Evolutionary conservation across 1,140 invertebrate genomes (phyloP).

Genomic region (Drosophila sucinea): DNA sequence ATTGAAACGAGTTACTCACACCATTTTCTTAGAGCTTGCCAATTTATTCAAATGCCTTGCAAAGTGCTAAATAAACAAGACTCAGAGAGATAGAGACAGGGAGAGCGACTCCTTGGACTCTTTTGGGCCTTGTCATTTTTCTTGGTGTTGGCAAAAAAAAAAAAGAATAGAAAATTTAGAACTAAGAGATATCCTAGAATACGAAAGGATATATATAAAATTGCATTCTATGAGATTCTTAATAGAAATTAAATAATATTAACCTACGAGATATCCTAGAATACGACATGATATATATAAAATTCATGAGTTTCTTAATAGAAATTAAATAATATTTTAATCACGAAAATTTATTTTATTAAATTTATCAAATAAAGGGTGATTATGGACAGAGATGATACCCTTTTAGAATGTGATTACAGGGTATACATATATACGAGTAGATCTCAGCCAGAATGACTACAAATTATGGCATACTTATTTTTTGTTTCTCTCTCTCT

Average conservation of each 20-base stretch:
- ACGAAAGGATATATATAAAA: neutral
- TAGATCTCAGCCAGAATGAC: neutral
- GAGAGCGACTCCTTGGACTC: constrained; percentile 15
- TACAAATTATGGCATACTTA: constrained; percentile 42
- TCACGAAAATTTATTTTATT: too few species aligned
- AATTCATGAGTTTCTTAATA: too few species aligned
- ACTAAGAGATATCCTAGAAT: neutral
- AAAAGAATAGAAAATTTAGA: neutral
- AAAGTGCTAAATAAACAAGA: constrained; percentile 82
- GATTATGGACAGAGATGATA: too few species aligned
- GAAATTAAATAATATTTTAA: too few species aligned
- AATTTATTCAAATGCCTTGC: constrained; percentile 81
- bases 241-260: too few species aligned
- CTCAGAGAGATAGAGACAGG: constrained; percentile 35
- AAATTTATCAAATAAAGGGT: too few species aligned
- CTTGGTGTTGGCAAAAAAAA: constrained; percentile 52
- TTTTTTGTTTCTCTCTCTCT: constrained; percentile 28
- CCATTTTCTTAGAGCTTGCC: constrained; percentile 62
- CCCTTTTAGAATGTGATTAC: neutral
- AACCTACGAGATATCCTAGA: constrained; percentile 1
- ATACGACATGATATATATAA: neutral
- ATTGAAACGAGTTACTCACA: constrained; percentile 66
- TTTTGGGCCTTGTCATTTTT: constrained; percentile 68
- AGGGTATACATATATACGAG: neutral
- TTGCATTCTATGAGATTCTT: too few species aligned